Evolutionary conservation across 2,113 vertebrate genomes (phyloP), one percentile per base, ranked within the genome.

Genomic region (Platichthys flesus): DNA sequence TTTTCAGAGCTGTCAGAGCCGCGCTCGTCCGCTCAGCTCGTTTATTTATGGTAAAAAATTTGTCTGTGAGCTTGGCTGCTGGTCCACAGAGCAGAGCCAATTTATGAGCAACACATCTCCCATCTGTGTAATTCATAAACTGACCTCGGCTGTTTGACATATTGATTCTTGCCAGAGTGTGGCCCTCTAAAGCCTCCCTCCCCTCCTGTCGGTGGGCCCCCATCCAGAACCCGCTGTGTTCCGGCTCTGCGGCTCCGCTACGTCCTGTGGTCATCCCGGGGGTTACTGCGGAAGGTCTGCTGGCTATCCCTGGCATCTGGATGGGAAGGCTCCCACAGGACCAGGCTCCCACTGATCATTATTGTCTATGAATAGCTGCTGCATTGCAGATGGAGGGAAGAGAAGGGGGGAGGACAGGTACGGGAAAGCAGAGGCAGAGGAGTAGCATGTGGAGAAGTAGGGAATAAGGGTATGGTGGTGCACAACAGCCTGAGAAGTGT

Each of bases 301-400:
- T 68, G 54, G 71, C 82, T 73, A 49, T 71, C 81, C 31, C 7
- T 13, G 78, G 82, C 66, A 66, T 69, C 78, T 85, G 73, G 13
- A 77, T 64, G 63, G 24, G 56, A 84, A 67, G 70, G 68, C 76
- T 91, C 90, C 91, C 84, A 64, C 28, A 81, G 84, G 89, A 79
- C 80, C 72, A 15, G 16, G 40, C 74, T 87, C 75, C 64, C 81
- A 72, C 65, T 81, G 81, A 84, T 83, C 79, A 85, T 83, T 84
- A 83, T 20, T 89, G 76, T 84, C 83, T 84, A 85, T 88, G 89
- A 91, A 88, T 86, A 88, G 82, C 77, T 91, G 89, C 88, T 92
- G 91, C 91, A 92, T 82, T 93, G 91, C 89, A 92, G 91, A 91
- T 87, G 75, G 74, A 83, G 72, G 68, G 24, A 70, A 66, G 54